Percentiles rank a stretch among this genome's conserved stretches.
Evolutionary conservation across 2,797 vertebrate genomes (phyloP).

Genomic region (Paedocypris micromegethes): DNA sequence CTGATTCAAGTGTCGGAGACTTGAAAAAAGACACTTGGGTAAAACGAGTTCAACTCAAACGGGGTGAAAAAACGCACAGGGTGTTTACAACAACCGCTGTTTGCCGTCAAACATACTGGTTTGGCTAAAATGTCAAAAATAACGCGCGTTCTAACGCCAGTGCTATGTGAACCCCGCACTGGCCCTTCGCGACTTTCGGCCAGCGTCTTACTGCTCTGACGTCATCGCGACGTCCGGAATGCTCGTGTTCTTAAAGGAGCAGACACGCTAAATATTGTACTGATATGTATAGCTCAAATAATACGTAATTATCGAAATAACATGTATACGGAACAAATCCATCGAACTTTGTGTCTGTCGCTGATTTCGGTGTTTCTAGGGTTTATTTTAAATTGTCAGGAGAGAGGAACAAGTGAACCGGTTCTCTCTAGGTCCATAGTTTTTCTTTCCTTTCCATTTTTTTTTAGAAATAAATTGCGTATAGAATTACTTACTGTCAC

Average conservation of each 20-base stretch:
- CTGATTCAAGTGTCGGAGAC: constrained; percentile 51
- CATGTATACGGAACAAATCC: too few species aligned
- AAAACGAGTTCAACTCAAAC: constrained; percentile 1
- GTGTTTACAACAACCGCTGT: background rate
- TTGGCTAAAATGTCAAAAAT: constrained; percentile 38
- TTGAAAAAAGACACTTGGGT: constrained; percentile 34
- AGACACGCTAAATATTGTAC: background rate
- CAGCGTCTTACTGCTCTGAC: constrained; percentile 55
- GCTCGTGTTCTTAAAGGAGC: constrained; percentile 49
- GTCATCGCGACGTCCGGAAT: constrained; percentile 55
- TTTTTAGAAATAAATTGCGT: too few species aligned
- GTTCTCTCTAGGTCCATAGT: too few species aligned
- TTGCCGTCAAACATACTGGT: background rate
- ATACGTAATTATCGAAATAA: too few species aligned
- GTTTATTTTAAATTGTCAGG: too few species aligned
- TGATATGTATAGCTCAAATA: too few species aligned
- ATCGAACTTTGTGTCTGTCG: too few species aligned
- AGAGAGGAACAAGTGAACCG: too few species aligned
- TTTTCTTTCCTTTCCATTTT: too few species aligned
- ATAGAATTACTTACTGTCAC: too few species aligned
- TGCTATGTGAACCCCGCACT: constrained; percentile 42
- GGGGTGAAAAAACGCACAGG: background rate
- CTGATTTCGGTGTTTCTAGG: too few species aligned
- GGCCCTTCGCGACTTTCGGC: constrained; percentile 59
- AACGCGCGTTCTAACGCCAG: constrained; percentile 4